Conservation (phyloP, 2,888 invertebrate genomes). For the Callosobruchus maculatus region DNA sequence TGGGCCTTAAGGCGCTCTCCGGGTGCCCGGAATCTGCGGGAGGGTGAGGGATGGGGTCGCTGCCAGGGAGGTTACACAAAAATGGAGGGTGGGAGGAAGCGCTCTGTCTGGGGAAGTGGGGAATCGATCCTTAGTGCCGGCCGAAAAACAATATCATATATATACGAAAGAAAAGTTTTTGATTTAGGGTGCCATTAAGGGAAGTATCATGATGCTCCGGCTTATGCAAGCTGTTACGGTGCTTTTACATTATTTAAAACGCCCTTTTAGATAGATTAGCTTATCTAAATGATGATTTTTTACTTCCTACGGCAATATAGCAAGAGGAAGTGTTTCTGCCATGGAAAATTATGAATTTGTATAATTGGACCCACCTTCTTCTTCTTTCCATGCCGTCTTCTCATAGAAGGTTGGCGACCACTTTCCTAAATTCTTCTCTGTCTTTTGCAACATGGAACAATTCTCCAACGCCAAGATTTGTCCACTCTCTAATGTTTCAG, state of each 20-base stretch:
- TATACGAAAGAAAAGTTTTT: background rate
- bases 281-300: too few species aligned
- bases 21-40: background rate
- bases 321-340: too few species aligned
- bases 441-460: too few species aligned
- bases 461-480: too few species aligned
- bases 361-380: too few species aligned
- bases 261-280: too few species aligned
- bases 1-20: conserved; percentile 34
- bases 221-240: background rate
- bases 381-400: too few species aligned
- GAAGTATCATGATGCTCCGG: background rate
- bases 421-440: too few species aligned
- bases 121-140: background rate
- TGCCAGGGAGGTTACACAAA: background rate
- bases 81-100: background rate
- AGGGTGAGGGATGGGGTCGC: background rate
- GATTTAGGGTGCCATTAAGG: background rate
- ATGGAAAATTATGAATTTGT: too few species aligned
- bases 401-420: too few species aligned
- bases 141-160: background rate
- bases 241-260: background rate
- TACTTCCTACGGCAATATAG: too few species aligned
- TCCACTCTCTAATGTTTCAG: too few species aligned
- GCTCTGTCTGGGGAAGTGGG: background rate